Conservation (phyloP, 2,113 vertebrate species). For the Muntiacus muntjak region DNA sequence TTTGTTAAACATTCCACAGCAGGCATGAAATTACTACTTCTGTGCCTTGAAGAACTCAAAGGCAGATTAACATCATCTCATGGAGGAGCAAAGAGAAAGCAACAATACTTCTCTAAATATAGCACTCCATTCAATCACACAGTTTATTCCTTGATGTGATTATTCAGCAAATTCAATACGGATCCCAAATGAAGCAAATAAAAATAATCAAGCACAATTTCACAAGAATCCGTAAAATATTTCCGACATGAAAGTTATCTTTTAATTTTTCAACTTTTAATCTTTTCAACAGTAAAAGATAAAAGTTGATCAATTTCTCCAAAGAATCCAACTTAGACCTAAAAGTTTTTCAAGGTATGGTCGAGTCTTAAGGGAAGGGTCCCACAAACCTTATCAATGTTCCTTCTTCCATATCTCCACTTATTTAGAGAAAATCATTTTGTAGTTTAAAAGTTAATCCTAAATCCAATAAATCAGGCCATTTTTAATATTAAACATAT, state of each 20-base stretch:
- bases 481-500: not conserved
- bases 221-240: not conserved
- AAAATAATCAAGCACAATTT: not conserved
- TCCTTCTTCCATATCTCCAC: not conserved
- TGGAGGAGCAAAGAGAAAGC: not conserved
- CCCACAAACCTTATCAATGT: not conserved
- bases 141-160: not conserved
- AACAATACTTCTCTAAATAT: not conserved
- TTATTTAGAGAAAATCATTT: not conserved
- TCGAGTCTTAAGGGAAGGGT: not conserved
- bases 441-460: not conserved
- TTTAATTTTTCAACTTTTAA: not conserved
- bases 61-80: not conserved
- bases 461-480: not conserved
- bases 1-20: rapidly evolving
- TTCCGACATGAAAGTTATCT: not conserved
- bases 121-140: not conserved
- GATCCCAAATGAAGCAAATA: not conserved
- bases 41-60: not conserved
- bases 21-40: not conserved
- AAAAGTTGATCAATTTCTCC: not conserved
- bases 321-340: not conserved
- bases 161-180: not conserved
- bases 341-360: not conserved
- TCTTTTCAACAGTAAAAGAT: not conserved